These are phyloP conservation scores for Sylvilagus bachmani DNA, from an alignment of 2,113 vertebrate genomes.

Conservation along the genomic window DNA sequence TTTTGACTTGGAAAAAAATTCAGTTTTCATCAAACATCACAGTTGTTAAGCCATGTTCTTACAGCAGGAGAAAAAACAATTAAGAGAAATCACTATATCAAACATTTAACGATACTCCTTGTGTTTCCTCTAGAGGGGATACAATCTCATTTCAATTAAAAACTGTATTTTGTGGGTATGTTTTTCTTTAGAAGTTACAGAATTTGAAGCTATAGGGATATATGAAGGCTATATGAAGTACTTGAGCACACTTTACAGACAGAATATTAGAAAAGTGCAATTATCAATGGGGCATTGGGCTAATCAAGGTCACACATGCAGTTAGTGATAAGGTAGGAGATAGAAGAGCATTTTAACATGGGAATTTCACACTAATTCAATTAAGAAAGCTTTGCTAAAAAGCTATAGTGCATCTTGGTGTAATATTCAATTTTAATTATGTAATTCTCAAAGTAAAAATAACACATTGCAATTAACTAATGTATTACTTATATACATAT, in stretches of 20 bases:
- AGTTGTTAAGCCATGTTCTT: constrained; percentile 76
- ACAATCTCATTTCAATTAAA: constrained; percentile 7
- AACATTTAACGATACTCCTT: constrained; percentile 44
- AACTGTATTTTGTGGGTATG: neutral
- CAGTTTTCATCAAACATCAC: constrained; percentile 77
- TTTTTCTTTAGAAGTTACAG: neutral
- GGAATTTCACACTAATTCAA: neutral
- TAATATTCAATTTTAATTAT: neutral
- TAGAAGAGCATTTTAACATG: neutral
- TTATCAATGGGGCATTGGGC: neutral
- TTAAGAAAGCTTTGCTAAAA: neutral
- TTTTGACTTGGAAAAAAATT: constrained; percentile 76
- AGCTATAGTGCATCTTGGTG: neutral
- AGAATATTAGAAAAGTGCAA: neutral
- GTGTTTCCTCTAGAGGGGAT: constrained; percentile 21
- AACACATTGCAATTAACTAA: neutral
- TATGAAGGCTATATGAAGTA: neutral
- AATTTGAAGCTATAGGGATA: neutral
- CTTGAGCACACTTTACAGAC: neutral
- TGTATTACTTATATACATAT: neutral
- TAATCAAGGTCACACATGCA: neutral
- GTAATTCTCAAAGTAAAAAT: constrained; percentile 23
- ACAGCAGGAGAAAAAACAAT: constrained; percentile 70
- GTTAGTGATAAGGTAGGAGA: neutral
- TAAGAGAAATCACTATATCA: constrained; percentile 65